These are phyloP conservation scores for Hemaris fuciformis DNA, from an alignment of 2,888 invertebrate species.

Conservation along the genomic window DNA sequence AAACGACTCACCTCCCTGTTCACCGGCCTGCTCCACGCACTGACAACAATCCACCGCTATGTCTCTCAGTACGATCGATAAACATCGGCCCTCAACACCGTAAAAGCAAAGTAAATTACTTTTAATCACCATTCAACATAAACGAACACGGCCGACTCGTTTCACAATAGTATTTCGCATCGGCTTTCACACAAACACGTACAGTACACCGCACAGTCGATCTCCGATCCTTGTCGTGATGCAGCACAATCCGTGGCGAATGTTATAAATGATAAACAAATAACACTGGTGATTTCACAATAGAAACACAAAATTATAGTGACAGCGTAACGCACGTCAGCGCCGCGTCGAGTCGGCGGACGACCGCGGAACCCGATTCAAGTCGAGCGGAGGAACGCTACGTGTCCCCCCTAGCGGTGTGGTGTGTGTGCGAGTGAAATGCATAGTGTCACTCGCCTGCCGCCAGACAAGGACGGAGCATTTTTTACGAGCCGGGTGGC, in stretches of 20 bases:
- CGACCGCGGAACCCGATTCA: slow-evolving; percentile 68
- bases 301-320: slow-evolving; percentile 60
- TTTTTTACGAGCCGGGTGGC: slow-evolving; percentile 54
- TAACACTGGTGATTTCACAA: slow-evolving; percentile 71
- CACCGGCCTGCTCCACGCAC: slow-evolving; percentile 48
- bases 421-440: slow-evolving; percentile 55
- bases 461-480: slow-evolving; percentile 39
- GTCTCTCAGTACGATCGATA: slow-evolving; percentile 75
- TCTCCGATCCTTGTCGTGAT: slow-evolving; percentile 54
- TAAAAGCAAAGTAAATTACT: slow-evolving; percentile 77
- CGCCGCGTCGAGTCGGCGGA: slow-evolving; percentile 77
- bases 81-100: slow-evolving; percentile 69
- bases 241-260: slow-evolving; percentile 60
- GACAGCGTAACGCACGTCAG: slow-evolving; percentile 72
- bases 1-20: slow-evolving; percentile 55
- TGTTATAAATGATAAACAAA: slow-evolving; percentile 72
- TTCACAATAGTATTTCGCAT: slow-evolving; percentile 58
- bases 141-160: slow-evolving; percentile 68
- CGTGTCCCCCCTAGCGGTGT: slow-evolving; percentile 62
- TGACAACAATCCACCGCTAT: slow-evolving; percentile 71
- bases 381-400: slow-evolving; percentile 56
- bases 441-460: slow-evolving; percentile 14
- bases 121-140: slow-evolving; percentile 78
- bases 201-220: slow-evolving; percentile 61
- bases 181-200: slow-evolving; percentile 56